These are phyloP conservation scores for Psylliodes chrysocephalus DNA, from an alignment of 2,888 invertebrate genomes.

Conservation along the genomic window DNA sequence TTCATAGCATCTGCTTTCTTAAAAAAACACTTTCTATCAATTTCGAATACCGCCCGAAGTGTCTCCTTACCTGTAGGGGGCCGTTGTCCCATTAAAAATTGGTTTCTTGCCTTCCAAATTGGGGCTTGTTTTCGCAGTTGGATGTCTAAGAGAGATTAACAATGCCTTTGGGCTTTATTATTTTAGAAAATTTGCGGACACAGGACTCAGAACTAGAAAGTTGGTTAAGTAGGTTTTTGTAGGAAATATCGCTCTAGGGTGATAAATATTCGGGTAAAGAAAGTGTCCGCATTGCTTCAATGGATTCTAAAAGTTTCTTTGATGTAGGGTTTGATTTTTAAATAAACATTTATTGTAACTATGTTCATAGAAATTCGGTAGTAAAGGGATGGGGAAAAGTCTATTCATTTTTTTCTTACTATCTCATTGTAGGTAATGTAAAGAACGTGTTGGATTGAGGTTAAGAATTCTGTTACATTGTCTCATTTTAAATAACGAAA, in stretches of 20 bases:
- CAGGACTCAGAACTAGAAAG: neutral
- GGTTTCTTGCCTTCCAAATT: constrained; percentile 57
- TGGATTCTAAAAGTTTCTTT: neutral
- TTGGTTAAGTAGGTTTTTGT: neutral
- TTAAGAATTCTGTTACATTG: too few relatives aligned
- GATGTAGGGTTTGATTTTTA: neutral
- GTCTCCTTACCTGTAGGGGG: constrained; percentile 52
- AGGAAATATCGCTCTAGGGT: neutral
- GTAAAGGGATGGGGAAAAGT: too few relatives aligned
- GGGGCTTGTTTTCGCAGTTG: constrained; percentile 61
- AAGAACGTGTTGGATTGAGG: too few relatives aligned
- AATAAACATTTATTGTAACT: neutral
- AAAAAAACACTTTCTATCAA: constrained; percentile 47
- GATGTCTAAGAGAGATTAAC: constrained; percentile 46
- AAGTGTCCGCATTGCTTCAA: neutral
- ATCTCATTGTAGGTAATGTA: too few relatives aligned
- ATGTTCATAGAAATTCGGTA: neutral
- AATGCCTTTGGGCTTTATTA: constrained; percentile 12
- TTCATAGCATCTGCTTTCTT: constrained; percentile 55
- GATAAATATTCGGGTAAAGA: neutral
- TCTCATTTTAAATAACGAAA: too few relatives aligned
- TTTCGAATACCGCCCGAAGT: constrained; percentile 51
- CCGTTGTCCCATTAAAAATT: constrained; percentile 56
- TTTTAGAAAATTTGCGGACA: constrained; percentile 12
- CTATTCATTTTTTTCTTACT: too few relatives aligned